Conservation (phyloP, 2,113 vertebrate genomes). For the Plecotus auritus region DNA sequence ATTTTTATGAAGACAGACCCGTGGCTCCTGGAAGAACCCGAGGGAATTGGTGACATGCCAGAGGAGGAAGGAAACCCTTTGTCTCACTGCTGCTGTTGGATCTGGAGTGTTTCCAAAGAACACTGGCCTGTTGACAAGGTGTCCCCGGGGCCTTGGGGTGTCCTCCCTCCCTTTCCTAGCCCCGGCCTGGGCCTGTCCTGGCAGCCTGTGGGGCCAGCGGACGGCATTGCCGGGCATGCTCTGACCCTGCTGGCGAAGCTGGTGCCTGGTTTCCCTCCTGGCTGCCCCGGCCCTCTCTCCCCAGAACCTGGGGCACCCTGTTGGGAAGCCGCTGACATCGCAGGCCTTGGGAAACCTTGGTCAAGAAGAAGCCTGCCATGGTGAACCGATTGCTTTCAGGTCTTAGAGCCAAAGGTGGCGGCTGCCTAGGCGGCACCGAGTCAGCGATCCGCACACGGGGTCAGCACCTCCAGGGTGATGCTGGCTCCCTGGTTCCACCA, state of each 20-base stretch:
- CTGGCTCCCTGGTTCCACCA: too few relatives aligned
- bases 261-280: neutral
- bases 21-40: neutral
- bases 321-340: neutral
- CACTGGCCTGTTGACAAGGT: neutral
- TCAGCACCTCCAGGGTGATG: too few relatives aligned
- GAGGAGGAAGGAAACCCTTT: conserved; percentile 57
- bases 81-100: conserved; percentile 6
- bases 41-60: conserved; percentile 3
- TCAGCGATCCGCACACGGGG: neutral
- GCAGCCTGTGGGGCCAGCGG: neutral
- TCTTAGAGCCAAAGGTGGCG: neutral
- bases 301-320: neutral
- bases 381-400: neutral
- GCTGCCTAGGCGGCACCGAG: neutral
- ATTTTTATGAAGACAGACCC: neutral
- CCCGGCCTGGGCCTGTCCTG: neutral
- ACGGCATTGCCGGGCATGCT: too few relatives aligned
- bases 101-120: conserved; percentile 1
- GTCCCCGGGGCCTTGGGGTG: neutral
- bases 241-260: neutral
- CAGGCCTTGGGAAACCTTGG: neutral
- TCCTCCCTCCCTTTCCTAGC: neutral
- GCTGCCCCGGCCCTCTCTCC: neutral
- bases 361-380: neutral